phyloP scores from a whole-genome alignment of 1,140 invertebrate genomes.

The Lordiphosa stackelbergi region DNA sequence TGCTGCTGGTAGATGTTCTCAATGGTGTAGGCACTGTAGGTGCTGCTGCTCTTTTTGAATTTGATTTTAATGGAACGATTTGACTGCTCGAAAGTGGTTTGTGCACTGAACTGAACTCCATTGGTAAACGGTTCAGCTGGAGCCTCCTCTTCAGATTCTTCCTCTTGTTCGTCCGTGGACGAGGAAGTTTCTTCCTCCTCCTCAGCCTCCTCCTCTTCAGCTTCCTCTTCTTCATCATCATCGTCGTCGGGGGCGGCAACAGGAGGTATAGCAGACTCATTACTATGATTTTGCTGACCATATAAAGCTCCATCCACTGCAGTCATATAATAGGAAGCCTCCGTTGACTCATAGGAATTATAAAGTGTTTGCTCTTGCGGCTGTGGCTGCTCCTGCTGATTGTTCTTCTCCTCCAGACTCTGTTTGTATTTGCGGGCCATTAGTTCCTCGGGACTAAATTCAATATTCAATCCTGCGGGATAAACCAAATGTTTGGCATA shows the following conservation, averaged over 20 bases:
- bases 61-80: constrained; percentile 75
- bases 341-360: constrained; percentile 39
- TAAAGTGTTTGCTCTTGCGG: constrained; percentile 35
- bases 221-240: constrained; percentile 19
- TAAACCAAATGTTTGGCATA: constrained; percentile 73
- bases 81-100: constrained; percentile 58
- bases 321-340: constrained; percentile 57
- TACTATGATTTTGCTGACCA: constrained; percentile 26
- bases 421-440: constrained; percentile 50
- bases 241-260: constrained; percentile 18
- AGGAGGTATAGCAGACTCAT: constrained; percentile 1
- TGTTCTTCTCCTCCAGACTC: constrained; percentile 26
- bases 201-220: constrained; percentile 27
- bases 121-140: constrained; percentile 34
- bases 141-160: constrained; percentile 16
- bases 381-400: constrained; percentile 26
- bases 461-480: constrained; percentile 51
- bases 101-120: constrained; percentile 52
- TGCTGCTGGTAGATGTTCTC: constrained; percentile 63
- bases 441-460: constrained; percentile 75
- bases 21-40: constrained; percentile 69
- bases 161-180: constrained; percentile 36
- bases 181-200: constrained; percentile 29
- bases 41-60: constrained; percentile 69
- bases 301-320: constrained; percentile 47